A percentile compares a stretch with the other conserved stretches of the same genome.
These are phyloP conservation scores for Ceratina japonica DNA, from an alignment of 1,140 invertebrate species.

Conservation along the genomic window DNA sequence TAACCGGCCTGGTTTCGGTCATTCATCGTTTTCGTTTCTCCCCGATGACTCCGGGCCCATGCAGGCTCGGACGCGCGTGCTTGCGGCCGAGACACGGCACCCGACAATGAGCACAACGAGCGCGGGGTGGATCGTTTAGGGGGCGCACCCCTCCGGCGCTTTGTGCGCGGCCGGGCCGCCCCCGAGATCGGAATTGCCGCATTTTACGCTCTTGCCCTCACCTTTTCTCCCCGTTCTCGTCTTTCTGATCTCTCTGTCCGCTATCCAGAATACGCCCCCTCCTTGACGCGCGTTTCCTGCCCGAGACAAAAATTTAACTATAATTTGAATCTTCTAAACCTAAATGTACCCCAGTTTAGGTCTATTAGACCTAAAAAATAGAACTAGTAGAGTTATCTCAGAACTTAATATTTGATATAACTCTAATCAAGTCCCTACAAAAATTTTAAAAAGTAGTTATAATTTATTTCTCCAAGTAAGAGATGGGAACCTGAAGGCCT, in stretches of 20 bases:
- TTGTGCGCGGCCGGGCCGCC: constrained; percentile 39
- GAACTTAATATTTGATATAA: too few species aligned
- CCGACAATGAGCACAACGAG: constrained; percentile 66
- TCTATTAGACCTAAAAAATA: too few species aligned
- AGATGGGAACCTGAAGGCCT: too few species aligned
- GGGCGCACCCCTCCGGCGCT: constrained; percentile 3
- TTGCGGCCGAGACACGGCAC: constrained; percentile 53
- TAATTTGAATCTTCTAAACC: too few species aligned
- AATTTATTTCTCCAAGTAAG: too few species aligned
- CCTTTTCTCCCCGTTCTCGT: background rate
- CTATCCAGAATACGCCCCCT: background rate
- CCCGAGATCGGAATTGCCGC: constrained; percentile 46
- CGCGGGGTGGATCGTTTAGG: constrained; percentile 67
- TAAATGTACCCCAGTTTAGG: too few species aligned
- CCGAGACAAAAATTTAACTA: too few species aligned
- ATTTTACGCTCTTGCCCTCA: constrained; percentile 19
- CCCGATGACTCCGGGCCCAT: background rate
- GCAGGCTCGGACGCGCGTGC: constrained; percentile 49
- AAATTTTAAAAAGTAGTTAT: too few species aligned
- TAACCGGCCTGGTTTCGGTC: constrained; percentile 65
- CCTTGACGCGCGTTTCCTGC: background rate
- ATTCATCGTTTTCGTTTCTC: constrained; percentile 43
- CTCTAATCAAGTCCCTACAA: too few species aligned
- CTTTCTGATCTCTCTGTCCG: constrained; percentile 19
- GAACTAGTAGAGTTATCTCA: too few species aligned